Percentiles rank a stretch among this genome's conserved stretches.
These are phyloP conservation scores for Columba livia DNA, from an alignment of 2,113 vertebrate genomes.

Conservation along the genomic window DNA sequence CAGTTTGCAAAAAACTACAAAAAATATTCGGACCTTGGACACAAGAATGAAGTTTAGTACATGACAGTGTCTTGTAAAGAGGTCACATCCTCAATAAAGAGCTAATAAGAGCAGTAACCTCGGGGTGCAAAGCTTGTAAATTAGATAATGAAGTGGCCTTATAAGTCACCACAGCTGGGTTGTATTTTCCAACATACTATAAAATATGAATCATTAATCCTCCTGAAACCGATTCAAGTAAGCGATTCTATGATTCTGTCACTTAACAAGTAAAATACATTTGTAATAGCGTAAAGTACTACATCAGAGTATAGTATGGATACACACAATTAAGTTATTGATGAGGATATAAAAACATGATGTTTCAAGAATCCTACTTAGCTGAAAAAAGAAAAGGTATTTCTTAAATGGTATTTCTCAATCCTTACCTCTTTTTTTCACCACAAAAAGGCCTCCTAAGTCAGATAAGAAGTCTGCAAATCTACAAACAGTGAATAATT, in stretches of 20 bases:
- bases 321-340: not conserved
- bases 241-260: not conserved
- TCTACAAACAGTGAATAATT: not conserved
- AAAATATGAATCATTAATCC: not conserved
- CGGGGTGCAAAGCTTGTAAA: not conserved
- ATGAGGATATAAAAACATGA: not conserved
- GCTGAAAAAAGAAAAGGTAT: not conserved
- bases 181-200: not conserved
- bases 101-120: not conserved
- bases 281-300: not conserved
- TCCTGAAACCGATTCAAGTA: not conserved
- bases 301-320: not conserved
- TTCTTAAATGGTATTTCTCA: not conserved
- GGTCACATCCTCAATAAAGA: not conserved
- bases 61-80: not conserved
- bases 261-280: not conserved
- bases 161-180: rapidly evolving
- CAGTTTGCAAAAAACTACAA: not conserved
- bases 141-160: not conserved
- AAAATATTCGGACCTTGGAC: not conserved
- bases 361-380: not conserved
- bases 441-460: not conserved
- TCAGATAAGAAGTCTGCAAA: not conserved
- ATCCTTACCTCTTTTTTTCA: not conserved
- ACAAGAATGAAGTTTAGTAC: not conserved